Base-by-base conservation (phyloP, 2,888 invertebrate species). In the Colostygia pectinataria region DNA sequence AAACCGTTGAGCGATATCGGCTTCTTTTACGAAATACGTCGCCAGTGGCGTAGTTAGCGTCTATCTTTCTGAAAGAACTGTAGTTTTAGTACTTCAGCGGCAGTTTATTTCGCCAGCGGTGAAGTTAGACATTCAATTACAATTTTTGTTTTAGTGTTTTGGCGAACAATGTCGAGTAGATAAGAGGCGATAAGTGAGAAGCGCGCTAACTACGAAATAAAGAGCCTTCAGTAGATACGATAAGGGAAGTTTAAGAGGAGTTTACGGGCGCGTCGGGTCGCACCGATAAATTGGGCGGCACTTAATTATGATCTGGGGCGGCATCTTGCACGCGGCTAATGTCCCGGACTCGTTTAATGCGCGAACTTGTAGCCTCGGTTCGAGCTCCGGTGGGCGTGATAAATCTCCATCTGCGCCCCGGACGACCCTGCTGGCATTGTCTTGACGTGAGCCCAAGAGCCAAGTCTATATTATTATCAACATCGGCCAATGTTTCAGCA, bases 231-330 rank as follows among this genome's bases (percentile, higher is more conserved):
- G 83, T 85, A 79, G 75, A 77, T 80, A 78, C 83, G 89, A 89
- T 89, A 89, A 89, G 88, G 77, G 80, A 86, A 88, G 78, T 88
- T 89, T 84, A 83, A 83, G 85, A 81, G 83, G 82, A 86, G 85
- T 88, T 87, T 81, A 80, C 74, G 74, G 76, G 82, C 74, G 78
- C 80, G 58, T 50, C 58, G 86, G 88, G 87, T 86, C 88, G 86
- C 77, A 72, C 89, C 90, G 85, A 90, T 90, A 90, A 89, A 90
- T 90, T 87, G 89, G 88, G 84, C 84, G 86, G 86, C 88, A 89
- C 87, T 90, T 90, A 90, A 90, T 90, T 90, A 90, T 88, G 89
- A 90, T 89, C 88, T 88, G 81, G 88, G 85, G 85, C 84, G 87
- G 90, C 89, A 89, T 89, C 88, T 90, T 89, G 89, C 89, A 88